Evolutionary conservation across 2,888 invertebrate species (phyloP).

Genomic region (Crioceris asparagi): DNA sequence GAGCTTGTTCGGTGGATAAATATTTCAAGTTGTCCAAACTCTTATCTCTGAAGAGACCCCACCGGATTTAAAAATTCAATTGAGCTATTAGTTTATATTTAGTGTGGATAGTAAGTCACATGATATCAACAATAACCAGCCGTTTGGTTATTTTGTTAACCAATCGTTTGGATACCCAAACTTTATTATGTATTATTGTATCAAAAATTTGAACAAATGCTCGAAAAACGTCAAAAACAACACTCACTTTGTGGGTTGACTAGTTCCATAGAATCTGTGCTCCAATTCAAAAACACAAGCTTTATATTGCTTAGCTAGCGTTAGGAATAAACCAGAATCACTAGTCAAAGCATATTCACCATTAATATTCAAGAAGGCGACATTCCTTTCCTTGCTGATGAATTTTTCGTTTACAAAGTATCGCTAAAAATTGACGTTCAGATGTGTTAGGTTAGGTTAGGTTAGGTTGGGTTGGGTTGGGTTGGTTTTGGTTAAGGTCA

Average conservation of each 20-base stretch:
- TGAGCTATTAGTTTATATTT: too few species aligned
- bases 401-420: constrained; percentile 9
- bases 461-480: too few species aligned
- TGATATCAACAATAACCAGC: too few species aligned
- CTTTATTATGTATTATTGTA: too few species aligned
- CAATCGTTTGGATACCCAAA: too few species aligned
- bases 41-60: constrained; percentile 67
- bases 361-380: constrained; percentile 10
- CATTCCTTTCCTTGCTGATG: constrained; percentile 3
- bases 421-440: constrained; percentile 10
- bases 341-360: constrained; percentile 7
- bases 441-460: too few species aligned
- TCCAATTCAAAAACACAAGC: constrained; percentile 10
- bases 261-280: constrained; percentile 13
- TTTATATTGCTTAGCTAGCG: constrained; percentile 7
- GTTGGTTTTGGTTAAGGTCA: too few species aligned
- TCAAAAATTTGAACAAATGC: too few species aligned
- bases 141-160: too few species aligned
- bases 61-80: too few species aligned
- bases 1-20: constrained; percentile 64
- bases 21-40: constrained; percentile 57
- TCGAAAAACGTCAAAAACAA: too few species aligned
- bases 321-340: constrained; percentile 5
- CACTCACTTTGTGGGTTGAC: constrained; percentile 10
- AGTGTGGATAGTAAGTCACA: too few species aligned